Base-by-base conservation (phyloP, 1,140 invertebrate genomes). In the Penaeus chinensis region DNA sequence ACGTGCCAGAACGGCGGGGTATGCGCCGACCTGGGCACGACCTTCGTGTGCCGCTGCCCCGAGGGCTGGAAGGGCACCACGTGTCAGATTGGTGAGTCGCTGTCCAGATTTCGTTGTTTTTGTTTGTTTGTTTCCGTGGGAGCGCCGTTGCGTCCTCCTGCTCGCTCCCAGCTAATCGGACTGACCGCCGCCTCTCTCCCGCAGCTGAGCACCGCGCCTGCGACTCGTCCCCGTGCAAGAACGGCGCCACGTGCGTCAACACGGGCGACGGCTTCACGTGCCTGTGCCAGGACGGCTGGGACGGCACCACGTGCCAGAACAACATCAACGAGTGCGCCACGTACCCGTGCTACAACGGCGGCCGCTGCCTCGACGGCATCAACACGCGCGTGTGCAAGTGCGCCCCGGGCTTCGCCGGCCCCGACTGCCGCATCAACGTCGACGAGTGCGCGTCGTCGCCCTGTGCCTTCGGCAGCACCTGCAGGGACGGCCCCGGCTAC, bases 381-480 rank as follows among this genome's bases (percentile, higher is more conserved):
- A 97, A 95, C 92, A 96, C 94, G 96, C 96, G 93, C 82, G 87
- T 90, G 47, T 94, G 93, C 90, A 94, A 96, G 90, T 98, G 96
- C 92, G 94, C 95, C 18, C 90, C 94, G 90, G 94, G 96, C 89
- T 95, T 97, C 93, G 94, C 94, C 76, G 96, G 92, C 94, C 19
- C 95, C 94, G 7, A 94, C 95, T 93, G 93, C 88, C 89, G 93
- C 82, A 91, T 93, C 84, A 91, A 91, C 76, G 90, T 91, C 24
- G 90, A 91, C n/a, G 91, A 92, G 82, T 91, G 91, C 77, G 86
- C 89, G 20, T 91, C 89, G 1, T 88, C 89, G 54, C 91, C 91
- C 11, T 92, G 91, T 71, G 89, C 90, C 8, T 84, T 90, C 60
- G 91, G 91, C 20, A 90, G 90, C 63, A 91, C 91, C 11, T 92